A percentile compares a stretch with the other conserved stretches of the same genome.
phyloP scores from a whole-genome alignment of 2,797 vertebrate genomes.

The Sebastes ruberrimus region DNA sequence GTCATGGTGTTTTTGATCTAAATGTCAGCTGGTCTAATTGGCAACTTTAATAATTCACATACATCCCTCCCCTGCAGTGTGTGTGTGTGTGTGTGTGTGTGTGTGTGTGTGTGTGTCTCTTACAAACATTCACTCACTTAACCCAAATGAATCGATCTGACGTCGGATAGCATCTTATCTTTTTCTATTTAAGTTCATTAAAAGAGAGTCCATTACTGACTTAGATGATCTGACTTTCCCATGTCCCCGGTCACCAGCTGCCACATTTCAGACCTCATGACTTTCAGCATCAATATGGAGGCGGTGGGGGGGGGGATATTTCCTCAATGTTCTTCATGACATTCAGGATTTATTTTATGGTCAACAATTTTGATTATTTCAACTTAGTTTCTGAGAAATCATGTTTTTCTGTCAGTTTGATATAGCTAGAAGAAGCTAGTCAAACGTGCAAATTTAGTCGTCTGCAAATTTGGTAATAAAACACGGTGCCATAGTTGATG shows the following conservation, averaged over 20 bases:
- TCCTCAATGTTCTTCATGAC: neutral
- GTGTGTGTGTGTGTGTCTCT: neutral
- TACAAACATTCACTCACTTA: neutral
- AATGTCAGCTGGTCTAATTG: constrained; percentile 83
- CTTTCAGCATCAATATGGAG: neutral
- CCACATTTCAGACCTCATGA: neutral
- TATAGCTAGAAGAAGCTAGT: neutral
- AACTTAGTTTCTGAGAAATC: no score
- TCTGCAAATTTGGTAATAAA: neutral
- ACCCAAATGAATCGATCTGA: neutral
- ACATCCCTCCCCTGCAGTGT: constrained; percentile 48
- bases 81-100: constrained; percentile 15
- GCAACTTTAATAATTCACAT: constrained; percentile 80
- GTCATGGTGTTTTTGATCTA: constrained; percentile 79
- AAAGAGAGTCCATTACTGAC: neutral
- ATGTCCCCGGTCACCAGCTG: neutral
- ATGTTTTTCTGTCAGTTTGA: no score
- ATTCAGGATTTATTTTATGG: neutral
- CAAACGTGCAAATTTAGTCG: neutral
- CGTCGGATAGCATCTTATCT: neutral
- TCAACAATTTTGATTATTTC: neutral
- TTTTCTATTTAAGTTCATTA: constrained; percentile 4
- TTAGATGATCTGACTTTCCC: neutral
- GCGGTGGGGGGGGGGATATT: neutral
- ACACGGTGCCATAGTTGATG: neutral